Evolutionary conservation across 2,797 vertebrate genomes (phyloP).

Genomic region (Coilia nasus): DNA sequence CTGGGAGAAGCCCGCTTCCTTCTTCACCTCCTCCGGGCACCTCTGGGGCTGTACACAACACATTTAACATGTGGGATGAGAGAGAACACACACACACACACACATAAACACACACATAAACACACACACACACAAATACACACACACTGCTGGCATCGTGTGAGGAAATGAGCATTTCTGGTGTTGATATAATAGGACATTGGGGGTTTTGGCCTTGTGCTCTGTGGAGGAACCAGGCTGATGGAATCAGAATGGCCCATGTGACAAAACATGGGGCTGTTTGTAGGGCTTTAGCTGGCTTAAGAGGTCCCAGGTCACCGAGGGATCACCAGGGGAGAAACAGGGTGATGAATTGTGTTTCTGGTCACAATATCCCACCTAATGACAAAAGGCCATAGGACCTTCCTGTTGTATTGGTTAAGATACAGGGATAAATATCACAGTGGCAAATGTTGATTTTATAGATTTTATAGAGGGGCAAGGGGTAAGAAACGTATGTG

Average conservation of each 20-base stretch:
- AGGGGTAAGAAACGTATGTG: no score
- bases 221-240: neutral
- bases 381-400: neutral
- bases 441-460: no score
- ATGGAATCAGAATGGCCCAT: neutral
- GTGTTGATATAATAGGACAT: neutral
- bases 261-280: neutral
- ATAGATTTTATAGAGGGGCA: no score
- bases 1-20: conserved; percentile 36
- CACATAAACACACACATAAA: neutral
- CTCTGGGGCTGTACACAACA: conserved; percentile 43
- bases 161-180: neutral
- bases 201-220: neutral
- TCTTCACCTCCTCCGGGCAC: conserved; percentile 35
- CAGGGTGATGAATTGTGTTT: neutral
- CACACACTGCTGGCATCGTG: neutral
- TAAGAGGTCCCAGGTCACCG: neutral
- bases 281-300: conserved; percentile 1
- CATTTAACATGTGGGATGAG: conserved; percentile 34
- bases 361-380: neutral
- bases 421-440: no score
- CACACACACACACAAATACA: neutral
- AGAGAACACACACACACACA: neutral
- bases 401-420: neutral
- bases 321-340: neutral